Evolutionary conservation across 2,888 invertebrate species (phyloP), one percentile per base, ranked within the genome.

Genomic region (Oscheius onirici): DNA sequence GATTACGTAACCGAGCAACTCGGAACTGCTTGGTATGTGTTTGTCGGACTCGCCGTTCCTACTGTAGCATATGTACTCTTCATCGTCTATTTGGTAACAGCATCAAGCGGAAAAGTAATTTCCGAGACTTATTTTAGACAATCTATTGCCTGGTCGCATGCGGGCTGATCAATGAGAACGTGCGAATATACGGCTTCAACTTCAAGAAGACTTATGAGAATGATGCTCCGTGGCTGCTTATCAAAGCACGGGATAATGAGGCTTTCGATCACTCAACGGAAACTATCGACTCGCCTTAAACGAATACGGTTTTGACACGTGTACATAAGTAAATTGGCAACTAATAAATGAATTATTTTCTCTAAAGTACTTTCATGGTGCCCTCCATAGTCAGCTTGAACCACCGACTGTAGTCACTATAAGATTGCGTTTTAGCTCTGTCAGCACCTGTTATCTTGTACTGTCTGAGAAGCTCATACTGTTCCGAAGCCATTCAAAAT

Each of bases 51-150:
- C 3, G 88, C 90, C 24, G 82, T 92, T 54, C 91, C 92, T 80
- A 91, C 92, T 10, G 82, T 91, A 61, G 86, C 92, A 40, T 94
- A 94, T 89, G 88, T 94, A 52, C 76, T 91, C 1, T 93, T 94
- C 88, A 92, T 93, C 83, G 79, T 91, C 11, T 94, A 94, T 88
- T 90, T 94, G 86, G 91, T 92, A 76, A 90, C 49, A 22, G n/a
- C 8, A 34, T 34, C 34, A 52, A 55, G 6, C 8, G 26, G 11
- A 58, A 24, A 1, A 26, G 6, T n/a, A 28, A n/a, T 55, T 46
- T 20, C 20, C 20, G 22, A 41, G 8, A 13, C 20, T 28, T n/a
- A n/a, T 72, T 78, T 57, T 69, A 80, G 78, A 66, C 76, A 10
- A 65, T 77, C 34, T 79, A 78, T 55, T 81, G 81, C 54, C 46